These are phyloP conservation scores for Psix sp. DNA, from an alignment of 1,140 invertebrate species.

Conservation along the genomic window DNA sequence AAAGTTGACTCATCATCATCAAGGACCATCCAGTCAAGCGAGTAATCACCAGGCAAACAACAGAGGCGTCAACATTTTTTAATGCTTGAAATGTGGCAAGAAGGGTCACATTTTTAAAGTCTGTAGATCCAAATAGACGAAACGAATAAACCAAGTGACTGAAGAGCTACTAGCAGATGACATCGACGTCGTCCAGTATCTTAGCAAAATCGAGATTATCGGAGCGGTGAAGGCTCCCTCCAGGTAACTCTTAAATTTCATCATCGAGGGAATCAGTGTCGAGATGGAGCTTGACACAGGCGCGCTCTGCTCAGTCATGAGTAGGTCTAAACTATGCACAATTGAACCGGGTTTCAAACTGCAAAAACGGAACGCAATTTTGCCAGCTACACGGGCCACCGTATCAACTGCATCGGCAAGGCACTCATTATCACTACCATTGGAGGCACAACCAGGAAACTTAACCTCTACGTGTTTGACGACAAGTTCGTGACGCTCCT, in stretches of 20 bases:
- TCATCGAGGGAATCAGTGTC: background rate
- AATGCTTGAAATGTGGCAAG: conserved; percentile 1
- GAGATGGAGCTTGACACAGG: conserved; percentile 28
- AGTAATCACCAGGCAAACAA: background rate
- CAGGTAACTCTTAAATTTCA: background rate
- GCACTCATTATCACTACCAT: conserved; percentile 21
- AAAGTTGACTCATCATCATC: background rate
- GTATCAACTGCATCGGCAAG: background rate
- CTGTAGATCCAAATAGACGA: conserved; percentile 3
- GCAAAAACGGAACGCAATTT: no score
- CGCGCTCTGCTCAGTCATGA: conserved; percentile 4
- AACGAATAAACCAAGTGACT: background rate
- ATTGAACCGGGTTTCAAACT: background rate
- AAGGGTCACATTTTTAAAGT: conserved; percentile 11
- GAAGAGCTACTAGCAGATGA: background rate
- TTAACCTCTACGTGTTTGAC: conserved; percentile 39
- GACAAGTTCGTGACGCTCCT: conserved; percentile 24
- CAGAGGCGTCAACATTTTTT: background rate
- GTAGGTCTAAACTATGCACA: background rate
- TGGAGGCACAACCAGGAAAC: conserved; percentile 20
- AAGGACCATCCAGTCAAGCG: background rate
- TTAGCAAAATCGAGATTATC: conserved; percentile 8
- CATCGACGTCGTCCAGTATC: background rate
- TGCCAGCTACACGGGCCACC: no score
- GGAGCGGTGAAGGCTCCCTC: background rate